Conservation (phyloP, 2,797 vertebrate genomes). For the Spheniscus humboldti region DNA sequence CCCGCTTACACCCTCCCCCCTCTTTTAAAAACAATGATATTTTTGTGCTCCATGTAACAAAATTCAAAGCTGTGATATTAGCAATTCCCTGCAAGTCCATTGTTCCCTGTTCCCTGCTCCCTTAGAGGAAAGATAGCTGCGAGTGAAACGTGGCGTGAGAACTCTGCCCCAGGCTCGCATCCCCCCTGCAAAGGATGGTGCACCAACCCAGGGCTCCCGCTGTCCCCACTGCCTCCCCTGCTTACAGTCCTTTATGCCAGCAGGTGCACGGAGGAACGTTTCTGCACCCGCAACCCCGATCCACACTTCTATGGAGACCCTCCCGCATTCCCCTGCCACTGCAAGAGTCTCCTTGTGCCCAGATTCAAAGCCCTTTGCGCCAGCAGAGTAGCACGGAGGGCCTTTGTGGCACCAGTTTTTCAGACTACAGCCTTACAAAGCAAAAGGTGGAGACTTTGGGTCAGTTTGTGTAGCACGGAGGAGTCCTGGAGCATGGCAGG, state of each 20-base stretch:
- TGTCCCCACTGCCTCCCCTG: not conserved
- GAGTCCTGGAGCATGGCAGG: not conserved
- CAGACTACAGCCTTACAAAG: not conserved
- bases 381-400: not conserved
- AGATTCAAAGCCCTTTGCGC: not conserved
- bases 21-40: not conserved
- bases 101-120: not conserved
- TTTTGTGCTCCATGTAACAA: not conserved
- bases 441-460: not conserved
- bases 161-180: not conserved
- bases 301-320: not conserved
- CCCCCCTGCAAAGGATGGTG: not conserved
- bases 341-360: not conserved
- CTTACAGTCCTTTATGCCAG: not conserved
- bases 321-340: not conserved
- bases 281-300: fast-evolving
- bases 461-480: not conserved
- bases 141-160: not conserved
- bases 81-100: not conserved
- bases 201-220: no score
- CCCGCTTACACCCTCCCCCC: no score
- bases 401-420: not conserved
- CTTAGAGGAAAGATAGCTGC: not conserved
- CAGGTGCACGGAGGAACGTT: not conserved
- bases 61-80: not conserved